phyloP scores from a whole-genome alignment of 92 coral and sea anemone species.

The Isaurus tuberculatus region DNA sequence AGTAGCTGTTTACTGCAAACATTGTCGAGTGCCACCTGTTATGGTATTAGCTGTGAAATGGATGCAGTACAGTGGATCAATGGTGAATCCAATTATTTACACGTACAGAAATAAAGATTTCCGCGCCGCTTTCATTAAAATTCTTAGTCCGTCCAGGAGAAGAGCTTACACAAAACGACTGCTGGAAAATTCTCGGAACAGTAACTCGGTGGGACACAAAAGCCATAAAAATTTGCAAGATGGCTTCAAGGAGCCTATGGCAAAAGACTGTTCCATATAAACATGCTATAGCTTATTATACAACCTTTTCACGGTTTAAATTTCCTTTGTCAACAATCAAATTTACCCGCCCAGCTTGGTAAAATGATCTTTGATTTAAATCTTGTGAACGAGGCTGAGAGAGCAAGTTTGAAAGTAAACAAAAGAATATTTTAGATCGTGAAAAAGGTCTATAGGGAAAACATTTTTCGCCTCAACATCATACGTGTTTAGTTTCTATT shows the following conservation, averaged over 20 bases:
- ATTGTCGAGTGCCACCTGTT: conserved; percentile 59
- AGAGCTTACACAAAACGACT: background rate
- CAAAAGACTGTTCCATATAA: background rate
- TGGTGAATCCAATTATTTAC: conserved; percentile 91
- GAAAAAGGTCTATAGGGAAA: too few relatives aligned
- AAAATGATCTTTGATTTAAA: too few relatives aligned
- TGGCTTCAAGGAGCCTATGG: background rate
- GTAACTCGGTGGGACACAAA: background rate
- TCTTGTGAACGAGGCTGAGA: too few relatives aligned
- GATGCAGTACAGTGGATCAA: conserved; percentile 95
- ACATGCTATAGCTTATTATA: background rate
- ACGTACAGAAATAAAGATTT: conserved; percentile 87
- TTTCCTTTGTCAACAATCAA: too few relatives aligned
- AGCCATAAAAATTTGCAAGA: background rate
- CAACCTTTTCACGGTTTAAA: too few relatives aligned
- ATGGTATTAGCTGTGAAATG: conserved; percentile 76
- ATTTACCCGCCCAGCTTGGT: too few relatives aligned
- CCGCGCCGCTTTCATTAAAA: conserved; percentile 70
- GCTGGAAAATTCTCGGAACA: background rate
- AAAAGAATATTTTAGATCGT: too few relatives aligned
- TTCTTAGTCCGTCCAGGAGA: conserved; percentile 63
- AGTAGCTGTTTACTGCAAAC: conserved; percentile 60
- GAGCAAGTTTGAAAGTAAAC: too few relatives aligned
- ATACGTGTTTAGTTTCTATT: too few relatives aligned
- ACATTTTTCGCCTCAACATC: too few relatives aligned